A percentile compares a stretch with the other conserved stretches of the same genome.
Conservation (phyloP, 2,797 vertebrate species). For the Coccyzus lansbergi region DNA sequence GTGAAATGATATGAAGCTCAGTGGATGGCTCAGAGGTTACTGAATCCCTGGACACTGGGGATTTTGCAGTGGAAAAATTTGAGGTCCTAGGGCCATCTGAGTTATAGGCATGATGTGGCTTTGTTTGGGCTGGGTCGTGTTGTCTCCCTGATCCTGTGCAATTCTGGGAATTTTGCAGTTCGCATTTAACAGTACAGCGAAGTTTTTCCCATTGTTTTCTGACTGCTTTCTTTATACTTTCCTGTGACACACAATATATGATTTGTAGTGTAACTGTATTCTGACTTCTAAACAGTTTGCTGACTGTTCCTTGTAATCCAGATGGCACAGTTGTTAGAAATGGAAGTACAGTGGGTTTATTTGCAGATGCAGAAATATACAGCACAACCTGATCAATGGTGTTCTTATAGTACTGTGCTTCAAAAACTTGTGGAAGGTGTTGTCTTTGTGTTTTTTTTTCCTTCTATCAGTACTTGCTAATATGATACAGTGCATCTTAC, state of each 20-base stretch:
- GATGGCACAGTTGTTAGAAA: not conserved
- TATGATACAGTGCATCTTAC: not conserved
- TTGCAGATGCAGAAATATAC: not conserved
- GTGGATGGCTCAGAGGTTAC: fast-evolving
- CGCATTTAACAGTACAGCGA: not conserved
- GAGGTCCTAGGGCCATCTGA: not conserved
- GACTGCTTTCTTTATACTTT: not conserved
- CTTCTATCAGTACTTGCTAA: not conserved
- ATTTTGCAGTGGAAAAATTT: not conserved
- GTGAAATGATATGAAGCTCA: fast-evolving
- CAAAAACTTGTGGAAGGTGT: not conserved
- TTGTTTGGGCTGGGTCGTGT: not conserved
- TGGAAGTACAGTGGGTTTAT: not conserved
- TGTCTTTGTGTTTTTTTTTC: not conserved
- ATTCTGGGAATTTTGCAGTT: not conserved
- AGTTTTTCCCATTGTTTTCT: not conserved
- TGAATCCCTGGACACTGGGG: not conserved
- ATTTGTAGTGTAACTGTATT: not conserved
- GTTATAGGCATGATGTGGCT: not conserved
- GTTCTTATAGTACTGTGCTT: not conserved
- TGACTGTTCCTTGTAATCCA: not conserved
- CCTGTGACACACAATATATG: not conserved
- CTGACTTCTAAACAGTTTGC: not conserved
- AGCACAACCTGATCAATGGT: fast-evolving
- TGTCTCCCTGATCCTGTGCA: not conserved